These are phyloP conservation scores for Phaonia tiefii DNA, from an alignment of 2,888 invertebrate genomes.

Conservation along the genomic window DNA sequence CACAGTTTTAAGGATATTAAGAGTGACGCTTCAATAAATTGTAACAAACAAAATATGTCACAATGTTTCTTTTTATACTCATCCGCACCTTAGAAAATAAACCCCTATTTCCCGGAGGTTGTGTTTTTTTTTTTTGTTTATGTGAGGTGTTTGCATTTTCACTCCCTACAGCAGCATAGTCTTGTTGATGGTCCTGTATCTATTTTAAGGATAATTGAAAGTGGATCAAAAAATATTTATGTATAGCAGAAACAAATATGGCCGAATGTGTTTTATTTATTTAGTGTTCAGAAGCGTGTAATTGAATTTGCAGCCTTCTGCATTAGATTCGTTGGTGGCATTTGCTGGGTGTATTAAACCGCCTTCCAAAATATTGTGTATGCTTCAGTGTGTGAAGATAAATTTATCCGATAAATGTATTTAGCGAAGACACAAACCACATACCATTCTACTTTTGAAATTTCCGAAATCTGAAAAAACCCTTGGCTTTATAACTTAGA, in stretches of 20 bases:
- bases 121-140: not conserved
- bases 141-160: not conserved
- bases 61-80: slow-evolving; percentile 35
- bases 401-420: no score
- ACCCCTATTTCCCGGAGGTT: not conserved
- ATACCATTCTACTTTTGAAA: no score
- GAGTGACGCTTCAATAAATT: slow-evolving; percentile 56
- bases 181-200: no score
- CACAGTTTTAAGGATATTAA: slow-evolving; percentile 62
- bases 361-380: no score
- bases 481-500: no score
- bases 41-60: slow-evolving; percentile 46
- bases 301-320: slow-evolving; percentile 22
- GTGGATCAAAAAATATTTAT: slow-evolving; percentile 27
- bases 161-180: no score
- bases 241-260: slow-evolving; percentile 17
- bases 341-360: no score
- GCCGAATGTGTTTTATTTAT: slow-evolving; percentile 8
- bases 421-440: no score
- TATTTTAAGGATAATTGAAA: not conserved
- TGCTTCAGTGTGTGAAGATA: no score
- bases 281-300: slow-evolving; percentile 21
- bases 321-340: no score
- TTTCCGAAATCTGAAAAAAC: no score
- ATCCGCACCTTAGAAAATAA: not conserved